Evolutionary conservation across 2,113 vertebrate species (phyloP), one percentile per base, ranked within the genome.

Genomic region (Pedetes capensis): DNA sequence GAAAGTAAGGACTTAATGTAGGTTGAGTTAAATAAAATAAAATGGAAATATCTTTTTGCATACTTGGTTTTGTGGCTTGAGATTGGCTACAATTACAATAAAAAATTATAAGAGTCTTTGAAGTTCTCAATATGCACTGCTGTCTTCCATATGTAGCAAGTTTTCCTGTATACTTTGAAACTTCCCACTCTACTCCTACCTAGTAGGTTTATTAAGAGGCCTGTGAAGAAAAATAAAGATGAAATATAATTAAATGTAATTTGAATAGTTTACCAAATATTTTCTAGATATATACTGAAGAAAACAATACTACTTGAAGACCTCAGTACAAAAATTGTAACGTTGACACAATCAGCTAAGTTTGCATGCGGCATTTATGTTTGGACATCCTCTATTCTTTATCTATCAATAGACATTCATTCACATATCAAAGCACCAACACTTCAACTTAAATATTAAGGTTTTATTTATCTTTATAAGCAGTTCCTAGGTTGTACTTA

Each of bases 21-120:
- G 32, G 22, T 47, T 75, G 27, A 71, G 34, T 83, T 53, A 13
- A 82, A 89, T 29, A 92, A 57, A 57, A 81, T 11, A 61, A 57
- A 51, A 23, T 75, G 69, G 85, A 83, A 18, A 4, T 51, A 51
- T 81, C 2, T 49, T 91, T 78, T 71, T 66, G 37, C 0, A 17
- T 76, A 64, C 22, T 79, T 90, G n/a, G n/a, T 53, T 82, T 82
- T 79, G 74, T 64, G 69, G 5, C 22, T 87, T 68, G 34, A 76
- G 34, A 57, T 44, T 75, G 20, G 37, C 8, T 80, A 14, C n/a
- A 63, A 29, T 78, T 89, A n/a, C n/a, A n/a, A n/a, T n/a, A n/a
- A n/a, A n/a, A n/a, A n/a, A n/a, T n/a, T 51, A 34, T 63, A 27
- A 63, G n/a, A 32, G 39, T 78, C 49, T 55, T 68, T 42, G 51